Evolutionary conservation across 2,113 vertebrate genomes (phyloP), one percentile per base, ranked within the genome.

Genomic region (Gallinago undulata): DNA sequence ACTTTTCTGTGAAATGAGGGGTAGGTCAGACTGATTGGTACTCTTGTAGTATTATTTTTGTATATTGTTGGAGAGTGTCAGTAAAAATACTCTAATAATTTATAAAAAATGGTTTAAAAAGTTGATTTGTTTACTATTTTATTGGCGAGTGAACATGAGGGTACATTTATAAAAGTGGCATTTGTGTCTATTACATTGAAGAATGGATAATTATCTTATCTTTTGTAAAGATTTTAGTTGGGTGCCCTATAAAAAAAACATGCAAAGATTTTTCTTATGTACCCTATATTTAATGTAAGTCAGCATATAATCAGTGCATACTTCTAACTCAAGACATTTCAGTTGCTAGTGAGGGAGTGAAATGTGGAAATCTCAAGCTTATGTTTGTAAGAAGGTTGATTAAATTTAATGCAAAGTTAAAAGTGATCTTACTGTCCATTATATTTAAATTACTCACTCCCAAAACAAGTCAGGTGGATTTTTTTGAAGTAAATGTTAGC

Each of bases 41-140:
- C 97, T 98, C 98, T 98, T 98, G 98, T 98, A 98, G 98, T 97
- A 97, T 97, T 98, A 98, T 98, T 99, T 99, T 99, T 99, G 97
- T 99, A 99, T 98, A 97, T 98, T 98, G 97, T 98, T 97, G 94
- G 89, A 98, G 96, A 98, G 96, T 97, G 98, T 98, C 90, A 96
- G 96, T 97, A 97, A 98, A 97, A 97, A 97, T 96, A 97, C 57
- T 92, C 94, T 89, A 98, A 97, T 97, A 98, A 98, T 98, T 98
- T 98, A 97, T 98, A 98, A 97, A 96, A 95, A 97, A 95, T 95
- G 87, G 92, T 98, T 98, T 96, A 96, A 98, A 97, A 96, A 97
- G 93, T 97, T 98, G 97, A 94, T 97, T 98, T 98, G 97, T 98
- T 98, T 98, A 97, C 97, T 97, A 96, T 97, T 98, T 97, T 98